Percentiles rank a stretch among this genome's conserved stretches.
These are phyloP conservation scores for Rhodinocichla rosea DNA, from an alignment of 2,113 vertebrate species.

Conservation along the genomic window DNA sequence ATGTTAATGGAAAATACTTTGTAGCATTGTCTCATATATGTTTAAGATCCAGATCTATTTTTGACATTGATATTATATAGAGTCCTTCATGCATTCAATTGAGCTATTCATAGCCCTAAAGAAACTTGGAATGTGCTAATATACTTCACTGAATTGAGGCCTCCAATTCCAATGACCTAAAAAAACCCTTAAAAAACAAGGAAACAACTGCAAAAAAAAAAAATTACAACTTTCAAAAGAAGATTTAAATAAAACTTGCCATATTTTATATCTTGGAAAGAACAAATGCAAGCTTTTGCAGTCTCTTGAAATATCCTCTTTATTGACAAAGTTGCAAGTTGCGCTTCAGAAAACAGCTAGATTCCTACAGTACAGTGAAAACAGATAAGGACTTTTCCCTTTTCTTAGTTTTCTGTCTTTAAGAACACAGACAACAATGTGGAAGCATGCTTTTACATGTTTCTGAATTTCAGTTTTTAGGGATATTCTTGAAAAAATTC, in stretches of 20 bases:
- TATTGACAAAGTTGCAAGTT: not conserved
- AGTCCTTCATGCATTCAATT: not conserved
- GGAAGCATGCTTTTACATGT: not conserved
- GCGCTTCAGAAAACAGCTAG: not conserved
- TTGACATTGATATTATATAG: not conserved
- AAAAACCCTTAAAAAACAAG: not conserved
- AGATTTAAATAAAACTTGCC: not conserved
- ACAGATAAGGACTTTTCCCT: not conserved
- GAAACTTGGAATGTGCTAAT: not conserved
- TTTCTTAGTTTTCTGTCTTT: not conserved
- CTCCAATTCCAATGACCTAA: not conserved
- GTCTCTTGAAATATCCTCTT: not conserved
- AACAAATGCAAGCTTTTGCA: not conserved
- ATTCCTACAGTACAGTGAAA: not conserved
- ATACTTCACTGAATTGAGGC: not conserved
- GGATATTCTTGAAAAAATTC: not conserved
- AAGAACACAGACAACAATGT: not conserved
- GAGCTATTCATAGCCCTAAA: not conserved
- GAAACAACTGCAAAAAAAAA: not conserved
- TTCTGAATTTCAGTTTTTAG: not conserved
- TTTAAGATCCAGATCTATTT: not conserved
- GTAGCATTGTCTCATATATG: not conserved
- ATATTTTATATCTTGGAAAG: not conserved
- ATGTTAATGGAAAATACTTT: not conserved
- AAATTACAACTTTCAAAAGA: not conserved